Evolutionary conservation across 1,140 invertebrate genomes (phyloP).

Genomic region (Drosophila orosa): DNA sequence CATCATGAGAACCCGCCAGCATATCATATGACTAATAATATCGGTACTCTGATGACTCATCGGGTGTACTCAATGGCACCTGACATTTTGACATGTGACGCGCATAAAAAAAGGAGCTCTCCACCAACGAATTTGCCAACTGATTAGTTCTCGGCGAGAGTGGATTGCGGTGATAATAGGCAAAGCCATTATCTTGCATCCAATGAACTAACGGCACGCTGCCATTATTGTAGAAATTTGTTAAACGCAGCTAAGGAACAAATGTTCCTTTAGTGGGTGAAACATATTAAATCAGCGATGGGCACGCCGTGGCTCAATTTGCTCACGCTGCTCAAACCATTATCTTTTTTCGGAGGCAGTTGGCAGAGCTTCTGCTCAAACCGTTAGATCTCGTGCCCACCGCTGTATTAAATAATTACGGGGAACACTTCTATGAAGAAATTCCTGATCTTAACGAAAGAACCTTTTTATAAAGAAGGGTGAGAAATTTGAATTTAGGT

Average conservation of each 20-base stretch:
- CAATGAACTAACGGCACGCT: slow-evolving; percentile 7
- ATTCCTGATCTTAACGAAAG: too few species aligned
- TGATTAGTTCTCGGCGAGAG: slow-evolving; percentile 24
- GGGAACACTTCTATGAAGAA: too few species aligned
- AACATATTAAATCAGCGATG: too few species aligned
- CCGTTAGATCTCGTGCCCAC: too few species aligned
- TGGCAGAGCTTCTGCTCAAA: too few species aligned
- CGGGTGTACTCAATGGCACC: slow-evolving; percentile 7
- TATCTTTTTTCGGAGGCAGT: too few species aligned
- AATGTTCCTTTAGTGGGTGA: neutral
- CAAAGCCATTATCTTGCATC: slow-evolving; percentile 8
- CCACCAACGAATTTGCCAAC: slow-evolving; percentile 12
- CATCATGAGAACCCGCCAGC: slow-evolving; percentile 4
- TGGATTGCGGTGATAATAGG: slow-evolving; percentile 9
- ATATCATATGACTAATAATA: slow-evolving; percentile 6
- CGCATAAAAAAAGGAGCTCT: slow-evolving; percentile 12
- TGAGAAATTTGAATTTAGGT: too few species aligned
- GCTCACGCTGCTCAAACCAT: too few species aligned
- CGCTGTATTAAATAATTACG: too few species aligned
- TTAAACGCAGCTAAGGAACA: neutral
- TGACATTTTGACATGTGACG: slow-evolving; percentile 30
- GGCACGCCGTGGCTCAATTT: too few species aligned
- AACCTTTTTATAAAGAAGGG: too few species aligned
- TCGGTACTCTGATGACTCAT: slow-evolving; percentile 22
- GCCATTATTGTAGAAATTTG: neutral